Conservation (phyloP, 2,797 vertebrate species). For the Allobates femoralis region DNA sequence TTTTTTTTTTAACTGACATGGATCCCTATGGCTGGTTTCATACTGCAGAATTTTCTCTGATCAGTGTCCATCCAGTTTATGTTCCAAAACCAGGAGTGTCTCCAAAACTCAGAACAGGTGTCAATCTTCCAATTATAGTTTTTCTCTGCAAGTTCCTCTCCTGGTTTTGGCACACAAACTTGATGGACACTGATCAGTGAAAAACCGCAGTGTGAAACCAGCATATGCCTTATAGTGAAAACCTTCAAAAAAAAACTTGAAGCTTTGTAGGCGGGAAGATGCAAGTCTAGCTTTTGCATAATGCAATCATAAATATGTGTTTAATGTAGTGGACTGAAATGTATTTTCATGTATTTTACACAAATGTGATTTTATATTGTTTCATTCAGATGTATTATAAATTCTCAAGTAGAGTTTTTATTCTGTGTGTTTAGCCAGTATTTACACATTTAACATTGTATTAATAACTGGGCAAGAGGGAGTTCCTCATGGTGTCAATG, state of each 20-base stretch:
- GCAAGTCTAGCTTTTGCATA: slow-evolving; percentile 87
- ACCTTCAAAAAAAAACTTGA: slow-evolving; percentile 86
- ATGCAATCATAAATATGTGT: slow-evolving; percentile 88
- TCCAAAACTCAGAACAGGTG: too few relatives aligned
- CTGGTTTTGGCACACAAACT: too few relatives aligned
- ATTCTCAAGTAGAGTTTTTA: slow-evolving; percentile 83
- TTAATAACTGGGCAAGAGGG: slow-evolving; percentile 84
- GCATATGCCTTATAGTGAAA: slow-evolving; percentile 77
- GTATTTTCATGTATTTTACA: slow-evolving; percentile 90
- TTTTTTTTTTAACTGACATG: slow-evolving; percentile 25
- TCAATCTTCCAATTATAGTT: too few relatives aligned
- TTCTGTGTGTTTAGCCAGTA: slow-evolving; percentile 78
- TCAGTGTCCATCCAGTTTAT: too few relatives aligned
- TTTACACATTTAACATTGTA: slow-evolving; percentile 79
- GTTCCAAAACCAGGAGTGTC: too few relatives aligned
- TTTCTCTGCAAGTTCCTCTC: too few relatives aligned
- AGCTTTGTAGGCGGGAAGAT: slow-evolving; percentile 87
- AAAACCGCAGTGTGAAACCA: too few relatives aligned
- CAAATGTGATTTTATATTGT: slow-evolving; percentile 92
- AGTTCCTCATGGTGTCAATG: slow-evolving; percentile 81
- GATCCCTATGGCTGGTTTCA: too few relatives aligned
- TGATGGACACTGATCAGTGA: too few relatives aligned
- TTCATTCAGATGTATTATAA: slow-evolving; percentile 90
- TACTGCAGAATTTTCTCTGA: too few relatives aligned
- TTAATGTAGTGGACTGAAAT: slow-evolving; percentile 85